phyloP scores from a whole-genome alignment of 2,888 invertebrate species.

The Sinohyriopsis cumingii region DNA sequence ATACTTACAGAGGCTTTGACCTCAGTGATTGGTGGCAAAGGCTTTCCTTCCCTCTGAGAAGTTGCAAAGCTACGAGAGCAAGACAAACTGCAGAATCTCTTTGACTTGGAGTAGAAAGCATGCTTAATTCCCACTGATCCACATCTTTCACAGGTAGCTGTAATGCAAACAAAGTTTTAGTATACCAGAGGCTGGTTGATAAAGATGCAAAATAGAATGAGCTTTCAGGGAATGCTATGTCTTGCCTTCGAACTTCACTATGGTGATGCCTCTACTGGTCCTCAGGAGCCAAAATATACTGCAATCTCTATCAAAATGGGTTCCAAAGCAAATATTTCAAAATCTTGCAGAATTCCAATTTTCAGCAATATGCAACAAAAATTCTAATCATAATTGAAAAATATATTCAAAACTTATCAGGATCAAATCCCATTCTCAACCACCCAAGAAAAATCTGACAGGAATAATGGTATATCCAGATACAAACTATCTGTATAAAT shows the following conservation, averaged over 20 bases:
- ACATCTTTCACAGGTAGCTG: constrained; percentile 88
- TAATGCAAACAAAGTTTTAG: constrained; percentile 47
- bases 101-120: constrained; percentile 87
- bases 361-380: no score
- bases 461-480: not conserved
- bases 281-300: no score
- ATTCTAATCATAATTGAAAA: not conserved
- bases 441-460: not conserved
- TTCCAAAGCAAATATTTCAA: no score
- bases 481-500: not conserved
- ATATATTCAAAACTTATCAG: not conserved
- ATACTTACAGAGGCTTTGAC: no score
- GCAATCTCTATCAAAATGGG: no score
- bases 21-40: constrained; percentile 4
- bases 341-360: no score
- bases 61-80: constrained; percentile 78
- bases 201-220: no score
- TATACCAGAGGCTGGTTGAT: no score
- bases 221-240: no score
- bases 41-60: constrained; percentile 54
- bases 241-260: no score
- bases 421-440: not conserved
- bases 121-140: constrained; percentile 89
- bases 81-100: constrained; percentile 86
- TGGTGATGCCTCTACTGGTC: no score